Base-by-base conservation (phyloP, 1,140 invertebrate species). In the Drosophila micromelanica region DNA sequence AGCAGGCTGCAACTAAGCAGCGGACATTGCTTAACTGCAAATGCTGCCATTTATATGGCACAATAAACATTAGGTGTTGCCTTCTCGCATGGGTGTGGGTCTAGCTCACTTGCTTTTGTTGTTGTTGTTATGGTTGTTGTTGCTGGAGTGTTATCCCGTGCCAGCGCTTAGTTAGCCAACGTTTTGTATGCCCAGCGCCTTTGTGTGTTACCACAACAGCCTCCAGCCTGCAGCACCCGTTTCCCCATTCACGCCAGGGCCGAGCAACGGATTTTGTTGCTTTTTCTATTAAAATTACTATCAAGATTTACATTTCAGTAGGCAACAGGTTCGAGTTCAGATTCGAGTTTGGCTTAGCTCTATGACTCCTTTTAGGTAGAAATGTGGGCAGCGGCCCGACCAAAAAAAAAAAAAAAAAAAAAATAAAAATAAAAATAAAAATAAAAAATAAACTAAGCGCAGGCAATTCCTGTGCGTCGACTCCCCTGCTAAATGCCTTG, bases 231-330 rank as follows among this genome's bases (percentile, higher is more conserved):
- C 32, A 8, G 6, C 32, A 6, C 7, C 32, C 32, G 32, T 9
- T 2, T 35, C 32, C 30, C n/a, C 12, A 42, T 32, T n/a, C 38
- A 17, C 20, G 61, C 67, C 69, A 75, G 63, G 72, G 67, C 80
- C 61, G 72, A 70, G 54, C 89, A 91, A 90, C 89, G 90, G 84
- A 73, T 51, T 60, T 75, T 79, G 30, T 63, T 72, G 70, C 80
- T 70, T 81, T 91, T 91, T 91, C 90, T 90, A 91, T 91, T 87
- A 87, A 91, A 90, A 91, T 87, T 87, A 91, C 86, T 77, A 91
- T 91, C 90, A 90, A 91, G 85, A 91, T 90, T 90, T 86, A 90
- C 86, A 89, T 89, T 87, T 89, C 84, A 89, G 84, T 87, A 82
- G 84, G 84, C 78, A 87, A 87, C 84, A 87, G 82, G 82, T 87